Conservation (phyloP, 1,140 invertebrate species). For the Drosophila ercepeae region DNA sequence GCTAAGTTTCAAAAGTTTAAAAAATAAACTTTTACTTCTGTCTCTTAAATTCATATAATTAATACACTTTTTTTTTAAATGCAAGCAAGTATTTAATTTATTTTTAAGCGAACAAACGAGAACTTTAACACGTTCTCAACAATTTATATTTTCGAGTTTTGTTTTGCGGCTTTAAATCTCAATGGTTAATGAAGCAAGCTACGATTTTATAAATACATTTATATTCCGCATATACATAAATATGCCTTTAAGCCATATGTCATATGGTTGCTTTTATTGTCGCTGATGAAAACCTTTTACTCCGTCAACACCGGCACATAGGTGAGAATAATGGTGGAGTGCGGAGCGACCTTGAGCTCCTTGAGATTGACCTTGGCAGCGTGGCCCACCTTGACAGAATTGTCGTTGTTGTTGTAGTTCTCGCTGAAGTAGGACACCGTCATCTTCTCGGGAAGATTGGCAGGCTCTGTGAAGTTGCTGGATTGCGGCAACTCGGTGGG, state of each 20-base stretch:
- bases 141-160: constrained; percentile 23
- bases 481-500: constrained; percentile 83
- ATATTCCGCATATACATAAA: constrained; percentile 6
- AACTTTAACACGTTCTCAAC: constrained; percentile 30
- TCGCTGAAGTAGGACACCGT: constrained; percentile 85
- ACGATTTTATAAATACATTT: constrained; percentile 14
- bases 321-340: constrained; percentile 84
- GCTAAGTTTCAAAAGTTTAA: background rate
- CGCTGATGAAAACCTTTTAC: constrained; percentile 24
- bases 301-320: constrained; percentile 83
- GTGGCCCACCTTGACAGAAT: constrained; percentile 79
- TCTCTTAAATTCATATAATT: background rate
- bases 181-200: constrained; percentile 28
- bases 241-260: constrained; percentile 18
- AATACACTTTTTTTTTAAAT: constrained; percentile 30
- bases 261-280: background rate
- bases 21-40: background rate
- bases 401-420: constrained; percentile 84
- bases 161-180: constrained; percentile 45
- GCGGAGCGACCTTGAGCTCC: constrained; percentile 78
- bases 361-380: constrained; percentile 51
- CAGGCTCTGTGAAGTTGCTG: constrained; percentile 84
- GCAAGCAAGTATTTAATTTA: constrained; percentile 49
- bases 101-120: constrained; percentile 29
- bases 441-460: constrained; percentile 85